Conservation (phyloP, 2,113 vertebrate genomes). For the Elephas maximus region DNA sequence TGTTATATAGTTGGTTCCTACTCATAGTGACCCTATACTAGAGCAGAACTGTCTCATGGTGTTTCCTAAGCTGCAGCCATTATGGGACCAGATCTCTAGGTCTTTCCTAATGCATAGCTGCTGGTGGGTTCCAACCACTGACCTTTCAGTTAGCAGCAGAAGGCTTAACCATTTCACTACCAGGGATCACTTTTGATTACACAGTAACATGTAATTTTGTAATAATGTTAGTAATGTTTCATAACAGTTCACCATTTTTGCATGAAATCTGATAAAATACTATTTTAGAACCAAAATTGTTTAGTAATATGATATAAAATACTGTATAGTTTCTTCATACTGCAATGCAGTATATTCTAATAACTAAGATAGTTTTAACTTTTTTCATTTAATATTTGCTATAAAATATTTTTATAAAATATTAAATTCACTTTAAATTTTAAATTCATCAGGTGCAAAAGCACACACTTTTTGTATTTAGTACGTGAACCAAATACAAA, state of each 20-base stretch:
- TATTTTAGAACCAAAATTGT: not conserved
- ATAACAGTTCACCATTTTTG: not conserved
- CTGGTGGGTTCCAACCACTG: no score
- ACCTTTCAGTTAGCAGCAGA: no score
- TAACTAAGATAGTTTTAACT: no score
- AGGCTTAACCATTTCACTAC: no score
- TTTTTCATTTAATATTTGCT: not conserved
- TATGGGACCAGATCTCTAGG: no score
- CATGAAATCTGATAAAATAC: no score
- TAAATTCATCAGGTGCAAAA: not conserved
- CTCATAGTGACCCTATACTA: no score
- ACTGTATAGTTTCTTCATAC: not conserved
- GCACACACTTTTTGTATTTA: not conserved
- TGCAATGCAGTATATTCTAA: not conserved
- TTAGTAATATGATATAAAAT: not conserved
- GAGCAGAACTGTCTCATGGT: no score
- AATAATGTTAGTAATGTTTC: not conserved
- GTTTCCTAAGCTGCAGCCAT: no score
- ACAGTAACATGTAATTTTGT: not conserved
- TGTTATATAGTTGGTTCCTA: no score
- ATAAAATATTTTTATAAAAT: not conserved
- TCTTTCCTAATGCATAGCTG: no score
- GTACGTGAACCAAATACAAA: not conserved
- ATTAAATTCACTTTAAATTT: not conserved
- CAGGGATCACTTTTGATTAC: no score